Percentiles rank a stretch among this genome's conserved stretches.
phyloP scores from a whole-genome alignment of 1,140 invertebrate genomes.

The Grapholita molesta region DNA sequence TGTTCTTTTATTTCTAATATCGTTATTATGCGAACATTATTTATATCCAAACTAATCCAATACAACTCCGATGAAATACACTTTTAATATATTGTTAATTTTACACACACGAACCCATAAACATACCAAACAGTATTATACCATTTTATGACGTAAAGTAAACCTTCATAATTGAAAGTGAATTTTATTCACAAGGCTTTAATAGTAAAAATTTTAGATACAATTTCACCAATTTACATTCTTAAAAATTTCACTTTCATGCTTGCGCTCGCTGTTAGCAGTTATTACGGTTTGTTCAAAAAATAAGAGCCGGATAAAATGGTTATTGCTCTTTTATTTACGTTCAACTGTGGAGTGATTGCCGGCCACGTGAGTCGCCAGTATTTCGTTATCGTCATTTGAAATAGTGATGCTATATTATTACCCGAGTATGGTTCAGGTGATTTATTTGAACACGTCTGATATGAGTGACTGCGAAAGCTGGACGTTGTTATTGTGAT shows the following conservation, averaged over 20 bases:
- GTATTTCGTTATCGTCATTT: not conserved
- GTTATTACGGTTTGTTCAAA: slow-evolving; percentile 21
- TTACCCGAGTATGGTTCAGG: slow-evolving; percentile 1
- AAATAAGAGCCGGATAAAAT: slow-evolving; percentile 15
- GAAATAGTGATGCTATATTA: slow-evolving; percentile 3
- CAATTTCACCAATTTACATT: slow-evolving; percentile 43
- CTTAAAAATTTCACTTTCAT: slow-evolving; percentile 32
- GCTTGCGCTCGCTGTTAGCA: slow-evolving; percentile 25
- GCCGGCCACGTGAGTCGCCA: not conserved
- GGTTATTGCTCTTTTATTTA: not conserved
- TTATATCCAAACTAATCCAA: too few relatives aligned
- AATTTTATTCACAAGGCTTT: slow-evolving; percentile 5
- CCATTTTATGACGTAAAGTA: slow-evolving; percentile 6
- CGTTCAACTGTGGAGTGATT: slow-evolving; percentile 16
- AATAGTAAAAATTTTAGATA: slow-evolving; percentile 17
- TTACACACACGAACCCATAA: not conserved
- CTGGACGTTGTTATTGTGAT: slow-evolving; percentile 10
- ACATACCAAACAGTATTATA: not conserved
- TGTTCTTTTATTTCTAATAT: too few relatives aligned
- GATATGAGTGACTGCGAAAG: not conserved
- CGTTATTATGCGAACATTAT: too few relatives aligned
- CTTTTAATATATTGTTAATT: not conserved
- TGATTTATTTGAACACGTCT: slow-evolving; percentile 1
- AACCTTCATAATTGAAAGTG: slow-evolving; percentile 7
- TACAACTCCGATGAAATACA: not conserved